phyloP scores from a whole-genome alignment of 2,888 invertebrate species.

The Cybosia mesomella region DNA sequence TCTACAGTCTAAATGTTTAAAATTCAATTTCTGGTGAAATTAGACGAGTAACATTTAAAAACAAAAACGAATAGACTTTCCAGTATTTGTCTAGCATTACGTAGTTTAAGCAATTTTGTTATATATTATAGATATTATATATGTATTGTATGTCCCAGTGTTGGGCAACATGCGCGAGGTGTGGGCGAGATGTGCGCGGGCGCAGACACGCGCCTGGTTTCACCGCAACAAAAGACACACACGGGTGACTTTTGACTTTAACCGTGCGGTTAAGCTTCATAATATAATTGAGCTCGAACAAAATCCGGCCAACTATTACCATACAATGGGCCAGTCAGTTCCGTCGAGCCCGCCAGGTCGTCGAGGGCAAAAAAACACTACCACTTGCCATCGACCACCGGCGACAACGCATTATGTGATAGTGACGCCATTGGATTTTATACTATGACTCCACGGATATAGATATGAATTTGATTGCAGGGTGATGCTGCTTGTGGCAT shows the following conservation, averaged over 20 bases:
- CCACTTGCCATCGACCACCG: constrained; percentile 64
- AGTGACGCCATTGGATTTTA: constrained; percentile 37
- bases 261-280: constrained; percentile 83
- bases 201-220: constrained; percentile 57
- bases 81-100: constrained; percentile 2
- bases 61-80: constrained; percentile 8
- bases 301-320: constrained; percentile 85
- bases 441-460: constrained; percentile 40
- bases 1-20: constrained; percentile 13
- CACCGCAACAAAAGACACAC: constrained; percentile 73
- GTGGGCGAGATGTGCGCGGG: constrained; percentile 50
- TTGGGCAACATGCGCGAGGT: constrained; percentile 31
- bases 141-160: constrained; percentile 20
- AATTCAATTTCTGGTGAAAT: constrained; percentile 16
- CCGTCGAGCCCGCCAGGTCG: constrained; percentile 85
- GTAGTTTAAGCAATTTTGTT: constrained; percentile 7
- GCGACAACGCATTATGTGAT: constrained; percentile 51
- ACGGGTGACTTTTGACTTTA: constrained; percentile 85
- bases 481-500: constrained; percentile 42
- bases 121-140: constrained; percentile 11
- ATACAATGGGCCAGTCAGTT: constrained; percentile 85
- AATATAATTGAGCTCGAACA: constrained; percentile 86
- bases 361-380: constrained; percentile 84
- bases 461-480: constrained; percentile 35
- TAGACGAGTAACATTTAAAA: constrained; percentile 12